A percentile compares a stretch with the other conserved stretches of the same genome.
These are phyloP conservation scores for Microchrysa polita DNA, from an alignment of 2,888 invertebrate genomes.

Conservation along the genomic window DNA sequence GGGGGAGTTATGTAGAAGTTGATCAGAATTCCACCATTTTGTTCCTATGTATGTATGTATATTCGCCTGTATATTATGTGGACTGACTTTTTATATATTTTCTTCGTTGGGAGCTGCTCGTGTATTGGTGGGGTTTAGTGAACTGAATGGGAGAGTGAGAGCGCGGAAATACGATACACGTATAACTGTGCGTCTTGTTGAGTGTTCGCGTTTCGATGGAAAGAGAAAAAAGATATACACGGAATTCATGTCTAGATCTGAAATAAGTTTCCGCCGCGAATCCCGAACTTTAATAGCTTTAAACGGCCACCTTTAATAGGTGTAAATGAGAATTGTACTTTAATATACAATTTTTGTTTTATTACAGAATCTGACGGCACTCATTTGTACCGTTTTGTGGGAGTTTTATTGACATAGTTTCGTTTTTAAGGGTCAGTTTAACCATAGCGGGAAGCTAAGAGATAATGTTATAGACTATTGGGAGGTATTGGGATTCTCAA, in stretches of 20 bases:
- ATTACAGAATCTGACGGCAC: not conserved
- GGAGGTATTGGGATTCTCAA: too few relatives aligned
- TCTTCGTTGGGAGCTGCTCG: not conserved
- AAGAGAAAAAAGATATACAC: not conserved
- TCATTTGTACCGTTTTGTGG: too few relatives aligned
- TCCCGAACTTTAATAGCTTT: constrained; percentile 42
- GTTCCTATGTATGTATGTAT: not conserved
- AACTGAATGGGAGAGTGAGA: constrained; percentile 8
- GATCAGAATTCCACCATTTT: constrained; percentile 20
- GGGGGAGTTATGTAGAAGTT: constrained; percentile 20
- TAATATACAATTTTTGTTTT: constrained; percentile 17
- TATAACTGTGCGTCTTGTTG: not conserved
- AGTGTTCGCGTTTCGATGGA: not conserved
- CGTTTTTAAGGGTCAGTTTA: too few relatives aligned
- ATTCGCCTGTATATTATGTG: not conserved
- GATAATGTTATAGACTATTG: too few relatives aligned
- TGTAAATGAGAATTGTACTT: constrained; percentile 41
- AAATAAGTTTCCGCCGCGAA: constrained; percentile 1
- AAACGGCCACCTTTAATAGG: constrained; percentile 40
- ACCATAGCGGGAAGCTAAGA: too few relatives aligned
- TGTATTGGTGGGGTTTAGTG: constrained; percentile 14
- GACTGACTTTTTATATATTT: not conserved
- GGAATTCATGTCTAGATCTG: not conserved
- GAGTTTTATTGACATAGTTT: too few relatives aligned
- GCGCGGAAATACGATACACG: not conserved